Base-by-base conservation (phyloP, 2,888 invertebrate genomes). In the Athalia rosae region DNA sequence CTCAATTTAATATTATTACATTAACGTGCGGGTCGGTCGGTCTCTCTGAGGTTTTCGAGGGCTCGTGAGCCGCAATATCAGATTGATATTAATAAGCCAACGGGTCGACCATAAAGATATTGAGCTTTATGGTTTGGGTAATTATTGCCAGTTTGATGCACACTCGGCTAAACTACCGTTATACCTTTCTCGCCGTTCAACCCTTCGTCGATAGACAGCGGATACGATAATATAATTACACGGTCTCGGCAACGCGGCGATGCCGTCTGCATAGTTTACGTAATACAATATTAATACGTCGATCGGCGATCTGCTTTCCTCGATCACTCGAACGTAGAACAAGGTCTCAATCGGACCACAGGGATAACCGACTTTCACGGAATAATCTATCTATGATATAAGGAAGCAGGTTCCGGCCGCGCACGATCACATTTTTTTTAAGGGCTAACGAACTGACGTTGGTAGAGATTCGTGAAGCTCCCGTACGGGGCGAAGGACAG, bases 1-100 rank as follows among this genome's bases (percentile, higher is more conserved):
- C 82, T 81, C 86, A 84, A 86, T 86, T 86, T 84, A 83, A 85
- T 84, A 84, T 84, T 83, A 81, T 84, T 83, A 82, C 62, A 61
- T 74, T 61, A 62, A 59, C 80, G 79, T 61, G 9, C 48, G 53
- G 28, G 77, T 77, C 67, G 71, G 53, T 78, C 79, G 78, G 81
- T 80, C 80, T 79, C 79, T 80, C 78, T 76, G 81, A 80, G 80
- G 79, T 79, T 80, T 80, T 78, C 79, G 76, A 79, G 48, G 28
- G 48, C 48, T 59, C 66, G n/a, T 69, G 53, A 50, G 77, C 80
- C 79, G 78, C 80, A 82, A 81, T 82, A 84, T 85, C 81, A 80
- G 81, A 84, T 84, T 82, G 82, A 83, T 85, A 85, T 85, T 84
- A 85, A 84, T 84, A 84, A 83, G 80, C 81, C 82, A 76, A 53